phyloP scores from a whole-genome alignment of 1,140 invertebrate genomes.

The Drosophila cardini region DNA sequence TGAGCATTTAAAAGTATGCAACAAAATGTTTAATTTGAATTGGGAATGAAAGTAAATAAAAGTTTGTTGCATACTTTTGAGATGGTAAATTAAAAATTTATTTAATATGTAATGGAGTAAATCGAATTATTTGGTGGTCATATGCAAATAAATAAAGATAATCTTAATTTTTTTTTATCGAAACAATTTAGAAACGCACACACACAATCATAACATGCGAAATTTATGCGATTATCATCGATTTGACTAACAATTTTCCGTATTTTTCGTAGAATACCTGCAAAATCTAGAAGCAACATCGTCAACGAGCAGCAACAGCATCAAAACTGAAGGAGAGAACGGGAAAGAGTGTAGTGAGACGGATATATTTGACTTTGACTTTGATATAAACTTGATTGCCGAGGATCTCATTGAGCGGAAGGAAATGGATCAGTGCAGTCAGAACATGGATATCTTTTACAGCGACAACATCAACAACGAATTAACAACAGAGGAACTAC shows the following conservation, averaged over 20 bases:
- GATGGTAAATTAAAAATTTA: not conserved
- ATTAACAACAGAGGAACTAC: constrained; percentile 30
- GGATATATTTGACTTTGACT: constrained; percentile 79
- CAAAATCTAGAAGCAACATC: constrained; percentile 76
- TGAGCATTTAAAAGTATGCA: constrained; percentile 39
- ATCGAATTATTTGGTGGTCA: constrained; percentile 1
- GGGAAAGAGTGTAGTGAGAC: constrained; percentile 73
- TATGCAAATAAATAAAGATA: constrained; percentile 4
- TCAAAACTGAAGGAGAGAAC: constrained; percentile 64
- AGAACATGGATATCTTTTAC: constrained; percentile 45
- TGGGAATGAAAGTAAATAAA: not conserved
- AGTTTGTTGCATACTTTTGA: constrained; percentile 8
- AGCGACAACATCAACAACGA: constrained; percentile 60
- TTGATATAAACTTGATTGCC: constrained; percentile 80
- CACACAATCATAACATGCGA: constrained; percentile 22
- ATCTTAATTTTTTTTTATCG: not conserved
- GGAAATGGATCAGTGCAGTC: constrained; percentile 63
- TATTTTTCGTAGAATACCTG: constrained; percentile 76
- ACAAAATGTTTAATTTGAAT: constrained; percentile 3
- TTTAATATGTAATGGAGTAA: not conserved
- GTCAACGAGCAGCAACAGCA: constrained; percentile 63
- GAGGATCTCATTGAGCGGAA: constrained; percentile 66
- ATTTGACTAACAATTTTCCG: constrained; percentile 47
- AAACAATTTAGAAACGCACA: constrained; percentile 18
- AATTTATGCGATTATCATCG: not conserved